Evolutionary conservation across 2,113 vertebrate genomes (phyloP).

Genomic region (Erinaceus europaeus): DNA sequence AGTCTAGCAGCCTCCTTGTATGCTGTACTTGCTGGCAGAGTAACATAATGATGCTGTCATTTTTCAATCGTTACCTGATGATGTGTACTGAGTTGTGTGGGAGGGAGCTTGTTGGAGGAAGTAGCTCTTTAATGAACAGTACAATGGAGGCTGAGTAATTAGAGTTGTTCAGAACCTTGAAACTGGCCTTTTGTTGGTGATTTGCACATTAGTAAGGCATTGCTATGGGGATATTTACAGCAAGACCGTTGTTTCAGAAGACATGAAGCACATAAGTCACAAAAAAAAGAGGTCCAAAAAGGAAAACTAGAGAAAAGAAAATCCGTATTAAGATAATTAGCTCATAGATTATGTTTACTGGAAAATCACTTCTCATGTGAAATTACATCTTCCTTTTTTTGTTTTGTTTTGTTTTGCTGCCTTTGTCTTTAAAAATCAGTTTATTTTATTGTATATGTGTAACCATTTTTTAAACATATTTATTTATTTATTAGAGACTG

Average conservation of each 20-base stretch:
- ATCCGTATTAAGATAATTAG: constrained; percentile 59
- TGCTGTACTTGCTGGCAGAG: constrained; percentile 41
- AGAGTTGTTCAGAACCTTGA: constrained; percentile 68
- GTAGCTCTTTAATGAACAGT: constrained; percentile 74
- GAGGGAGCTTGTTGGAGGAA: constrained; percentile 65
- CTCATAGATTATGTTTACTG: constrained; percentile 8
- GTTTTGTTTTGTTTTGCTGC: too few species aligned
- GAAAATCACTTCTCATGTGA: background rate
- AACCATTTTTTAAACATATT: background rate
- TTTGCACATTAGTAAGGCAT: constrained; percentile 72
- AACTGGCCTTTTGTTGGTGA: constrained; percentile 54
- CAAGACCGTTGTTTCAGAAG: constrained; percentile 56
- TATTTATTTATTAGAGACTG: fast-evolving
- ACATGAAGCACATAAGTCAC: constrained; percentile 50
- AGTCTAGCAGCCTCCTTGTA: background rate
- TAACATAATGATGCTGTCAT: constrained; percentile 55
- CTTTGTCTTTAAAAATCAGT: constrained; percentile 20
- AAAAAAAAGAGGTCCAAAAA: constrained; percentile 52
- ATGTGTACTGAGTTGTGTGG: background rate
- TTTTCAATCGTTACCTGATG: constrained; percentile 57
- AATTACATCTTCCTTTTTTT: background rate
- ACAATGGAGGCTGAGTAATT: constrained; percentile 78
- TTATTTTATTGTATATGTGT: background rate
- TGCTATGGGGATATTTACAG: constrained; percentile 72
- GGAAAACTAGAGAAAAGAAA: constrained; percentile 33